Evolutionary conservation across 2,888 invertebrate species (phyloP).

Genomic region (Tipula helvola): DNA sequence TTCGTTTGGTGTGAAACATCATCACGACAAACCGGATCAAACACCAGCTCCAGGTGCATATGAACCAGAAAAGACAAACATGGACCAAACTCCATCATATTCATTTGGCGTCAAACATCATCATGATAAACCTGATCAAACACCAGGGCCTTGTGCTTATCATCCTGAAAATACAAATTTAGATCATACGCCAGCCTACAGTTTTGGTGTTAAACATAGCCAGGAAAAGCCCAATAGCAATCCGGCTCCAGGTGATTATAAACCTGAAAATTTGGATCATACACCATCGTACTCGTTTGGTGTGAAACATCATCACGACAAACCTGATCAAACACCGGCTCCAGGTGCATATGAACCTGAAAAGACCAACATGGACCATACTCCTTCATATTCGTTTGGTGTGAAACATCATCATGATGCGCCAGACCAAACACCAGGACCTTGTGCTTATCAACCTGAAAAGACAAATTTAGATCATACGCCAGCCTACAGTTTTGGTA

Average conservation of each 20-base stretch:
- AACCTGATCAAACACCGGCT: conserved; percentile 21
- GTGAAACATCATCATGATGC: conserved; percentile 42
- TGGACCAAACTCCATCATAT: conserved; percentile 39
- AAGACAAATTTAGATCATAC: conserved; percentile 35
- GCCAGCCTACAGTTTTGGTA: conserved; percentile 17
- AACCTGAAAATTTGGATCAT: conserved; percentile 31
- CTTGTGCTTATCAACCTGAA: conserved; percentile 48
- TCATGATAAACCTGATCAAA: conserved; percentile 38
- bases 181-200: conserved; percentile 43
- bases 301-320: conserved; percentile 37
- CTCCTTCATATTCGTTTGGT: conserved; percentile 47
- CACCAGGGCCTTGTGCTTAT: conserved; percentile 47
- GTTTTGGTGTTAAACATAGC: conserved; percentile 43
- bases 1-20: conserved; percentile 59
- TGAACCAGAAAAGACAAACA: conserved; percentile 35
- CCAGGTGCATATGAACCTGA: conserved; percentile 39
- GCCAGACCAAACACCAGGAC: conserved; percentile 37
- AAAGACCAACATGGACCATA: conserved; percentile 33
- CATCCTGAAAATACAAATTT: conserved; percentile 43
- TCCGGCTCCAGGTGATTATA: conserved; percentile 49
- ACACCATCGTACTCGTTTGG: conserved; percentile 41
- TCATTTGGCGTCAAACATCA: conserved; percentile 47
- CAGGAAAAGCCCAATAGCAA: conserved; percentile 41
- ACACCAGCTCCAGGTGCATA: conserved; percentile 36
- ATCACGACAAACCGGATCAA: conserved; percentile 45